Percentiles rank a stretch among this genome's conserved stretches.
phyloP scores from a whole-genome alignment of 2,888 invertebrate genomes.

The Perizoma affinitatum region DNA sequence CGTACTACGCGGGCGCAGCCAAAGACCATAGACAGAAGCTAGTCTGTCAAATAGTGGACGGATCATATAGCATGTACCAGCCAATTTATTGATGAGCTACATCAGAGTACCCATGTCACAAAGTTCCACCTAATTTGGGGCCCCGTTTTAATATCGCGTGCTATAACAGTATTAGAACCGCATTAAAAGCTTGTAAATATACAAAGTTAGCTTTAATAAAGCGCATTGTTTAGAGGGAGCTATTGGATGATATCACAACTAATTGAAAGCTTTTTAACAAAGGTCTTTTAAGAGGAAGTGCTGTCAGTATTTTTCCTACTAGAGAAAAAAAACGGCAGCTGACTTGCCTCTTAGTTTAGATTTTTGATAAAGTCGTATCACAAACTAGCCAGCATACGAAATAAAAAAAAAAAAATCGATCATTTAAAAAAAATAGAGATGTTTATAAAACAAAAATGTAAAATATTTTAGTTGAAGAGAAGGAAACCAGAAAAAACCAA shows the following conservation, averaged over 20 bases:
- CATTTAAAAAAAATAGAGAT: no score
- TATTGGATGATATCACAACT: conserved; percentile 7
- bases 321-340: neutral
- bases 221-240: conserved; percentile 5
- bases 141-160: conserved; percentile 51
- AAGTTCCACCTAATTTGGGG: conserved; percentile 46
- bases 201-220: conserved; percentile 47
- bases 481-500: no score
- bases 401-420: no score
- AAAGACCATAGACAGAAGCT: no score
- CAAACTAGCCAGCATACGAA: no score
- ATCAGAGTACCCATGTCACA: conserved; percentile 41
- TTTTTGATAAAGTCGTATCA: no score
- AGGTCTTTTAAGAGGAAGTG: neutral
- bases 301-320: neutral
- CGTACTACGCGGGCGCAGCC: no score
- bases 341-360: no score
- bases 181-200: conserved; percentile 24
- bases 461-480: no score
- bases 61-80: neutral
- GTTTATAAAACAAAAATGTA: no score
- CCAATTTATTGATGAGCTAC: conserved; percentile 8
- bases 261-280: conserved; percentile 13
- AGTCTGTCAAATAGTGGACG: no score
- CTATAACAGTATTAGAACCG: conserved; percentile 41